These are phyloP conservation scores for Aurelia aurita complex sp. Pacific DNA, from an alignment of 30 jellyfish, hydroid and myxozoan species.

Conservation along the genomic window DNA sequence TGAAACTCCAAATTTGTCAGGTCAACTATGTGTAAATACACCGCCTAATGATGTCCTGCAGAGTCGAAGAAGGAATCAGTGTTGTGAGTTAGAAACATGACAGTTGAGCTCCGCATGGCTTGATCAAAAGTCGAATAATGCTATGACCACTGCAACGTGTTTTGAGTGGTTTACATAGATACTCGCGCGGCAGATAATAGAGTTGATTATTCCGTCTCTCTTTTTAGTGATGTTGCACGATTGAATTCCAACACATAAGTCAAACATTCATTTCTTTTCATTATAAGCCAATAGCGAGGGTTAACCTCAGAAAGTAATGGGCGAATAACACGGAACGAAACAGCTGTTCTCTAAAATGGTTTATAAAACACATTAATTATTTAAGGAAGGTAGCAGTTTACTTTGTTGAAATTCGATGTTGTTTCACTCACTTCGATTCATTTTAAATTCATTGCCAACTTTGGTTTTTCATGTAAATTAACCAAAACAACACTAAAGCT, in stretches of 20 bases:
- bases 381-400: background rate
- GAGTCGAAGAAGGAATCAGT: background rate
- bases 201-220: conserved; percentile 14
- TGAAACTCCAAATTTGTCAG: too few species aligned
- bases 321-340: conserved; percentile 39
- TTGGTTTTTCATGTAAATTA: background rate
- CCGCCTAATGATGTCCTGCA: conserved; percentile 14
- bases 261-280: conserved; percentile 42
- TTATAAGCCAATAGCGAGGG: conserved; percentile 65
- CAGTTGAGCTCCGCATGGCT: conserved; percentile 19
- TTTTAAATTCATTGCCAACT: background rate
- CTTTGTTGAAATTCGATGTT: too few species aligned
- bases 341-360: conserved; percentile 42
- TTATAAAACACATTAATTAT: conserved; percentile 24
- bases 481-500: too few species aligned
- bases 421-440: background rate
- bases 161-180: conserved; percentile 30
- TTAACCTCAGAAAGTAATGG: conserved; percentile 77
- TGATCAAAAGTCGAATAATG: conserved; percentile 20
- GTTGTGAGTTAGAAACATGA: conserved; percentile 31
- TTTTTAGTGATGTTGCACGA: conserved; percentile 13
- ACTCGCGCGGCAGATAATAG: conserved; percentile 10
- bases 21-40: too few species aligned
- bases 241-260: conserved; percentile 42
- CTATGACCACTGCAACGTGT: conserved; percentile 34